Percentiles rank a stretch among this genome's conserved stretches.
Conservation (phyloP, 2,888 invertebrate species). For the Caenorhabditis macrosperma region DNA sequence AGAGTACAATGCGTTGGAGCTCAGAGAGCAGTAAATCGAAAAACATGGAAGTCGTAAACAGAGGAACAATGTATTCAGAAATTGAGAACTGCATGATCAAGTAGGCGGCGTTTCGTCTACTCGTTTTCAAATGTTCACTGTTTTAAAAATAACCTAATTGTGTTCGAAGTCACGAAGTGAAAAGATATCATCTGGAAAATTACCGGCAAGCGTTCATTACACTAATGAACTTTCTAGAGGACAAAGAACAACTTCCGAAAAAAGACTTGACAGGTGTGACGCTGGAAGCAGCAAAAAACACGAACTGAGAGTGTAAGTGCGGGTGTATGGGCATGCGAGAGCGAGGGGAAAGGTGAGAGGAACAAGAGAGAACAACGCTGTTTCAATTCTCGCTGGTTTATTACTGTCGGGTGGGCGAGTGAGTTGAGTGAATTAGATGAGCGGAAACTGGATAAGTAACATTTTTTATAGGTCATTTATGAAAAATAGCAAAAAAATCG, state of each 20-base stretch:
- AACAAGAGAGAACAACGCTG: neutral
- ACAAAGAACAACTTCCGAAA: neutral
- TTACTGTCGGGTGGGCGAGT: neutral
- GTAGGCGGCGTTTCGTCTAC: neutral
- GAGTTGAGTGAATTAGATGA: neutral
- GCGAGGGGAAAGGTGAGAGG: neutral
- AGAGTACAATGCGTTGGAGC: too few species aligned
- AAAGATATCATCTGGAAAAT: too few species aligned
- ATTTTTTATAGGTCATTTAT: too few species aligned
- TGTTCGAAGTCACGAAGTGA: too few species aligned
- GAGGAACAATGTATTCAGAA: neutral
- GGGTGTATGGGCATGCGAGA: neutral
- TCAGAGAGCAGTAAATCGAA: too few species aligned
- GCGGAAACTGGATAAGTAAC: neutral
- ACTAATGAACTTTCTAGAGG: neutral
- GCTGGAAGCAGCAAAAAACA: neutral
- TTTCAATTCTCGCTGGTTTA: neutral
- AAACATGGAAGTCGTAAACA: too few species aligned
- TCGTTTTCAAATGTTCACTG: too few species aligned
- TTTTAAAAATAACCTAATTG: too few species aligned
- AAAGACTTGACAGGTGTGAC: neutral
- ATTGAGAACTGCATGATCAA: neutral
- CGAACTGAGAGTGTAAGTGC: conserved; percentile 6
- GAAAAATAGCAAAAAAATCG: neutral
- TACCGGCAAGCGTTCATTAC: too few species aligned